Conservation (phyloP, 1,140 invertebrate genomes). For the Agraylea sexmaculata region DNA sequence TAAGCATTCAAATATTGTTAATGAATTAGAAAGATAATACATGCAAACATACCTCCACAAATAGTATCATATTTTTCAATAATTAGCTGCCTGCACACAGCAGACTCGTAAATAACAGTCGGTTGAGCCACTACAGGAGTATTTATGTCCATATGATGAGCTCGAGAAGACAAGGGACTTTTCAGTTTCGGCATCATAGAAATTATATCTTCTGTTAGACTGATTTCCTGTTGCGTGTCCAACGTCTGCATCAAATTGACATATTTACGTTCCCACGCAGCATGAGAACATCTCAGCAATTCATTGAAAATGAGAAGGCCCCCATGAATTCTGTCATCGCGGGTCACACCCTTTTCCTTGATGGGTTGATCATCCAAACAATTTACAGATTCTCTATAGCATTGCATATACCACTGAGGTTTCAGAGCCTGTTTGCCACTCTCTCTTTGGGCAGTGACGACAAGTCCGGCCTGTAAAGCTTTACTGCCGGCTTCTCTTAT, state of each 20-base stretch:
- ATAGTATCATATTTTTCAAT: slow-evolving; percentile 75
- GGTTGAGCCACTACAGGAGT: slow-evolving; percentile 35
- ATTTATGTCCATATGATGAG: slow-evolving; percentile 37
- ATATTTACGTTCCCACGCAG: slow-evolving; percentile 75
- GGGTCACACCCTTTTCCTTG: slow-evolving; percentile 65
- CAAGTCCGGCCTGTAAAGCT: slow-evolving; percentile 81
- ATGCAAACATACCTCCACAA: slow-evolving; percentile 40
- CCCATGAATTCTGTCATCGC: slow-evolving; percentile 88
- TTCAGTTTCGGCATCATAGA: slow-evolving; percentile 45
- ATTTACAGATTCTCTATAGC: slow-evolving; percentile 76
- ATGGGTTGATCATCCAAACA: slow-evolving; percentile 63
- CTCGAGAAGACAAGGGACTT: slow-evolving; percentile 44
- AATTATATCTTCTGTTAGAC: slow-evolving; percentile 45
- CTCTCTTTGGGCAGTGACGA: slow-evolving; percentile 90
- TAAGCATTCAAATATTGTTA: slow-evolving; percentile 1
- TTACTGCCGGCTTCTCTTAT: slow-evolving; percentile 88
- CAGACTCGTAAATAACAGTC: slow-evolving; percentile 64
- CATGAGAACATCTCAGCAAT: slow-evolving; percentile 82
- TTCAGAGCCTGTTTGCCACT: slow-evolving; percentile 80
- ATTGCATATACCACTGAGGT: slow-evolving; percentile 83
- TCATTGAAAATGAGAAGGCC: slow-evolving; percentile 91
- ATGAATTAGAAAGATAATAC: background rate
- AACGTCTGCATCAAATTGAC: slow-evolving; percentile 50
- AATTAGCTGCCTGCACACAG: slow-evolving; percentile 75
- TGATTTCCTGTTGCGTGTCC: slow-evolving; percentile 35